These are phyloP conservation scores for Pseudonaja textilis DNA, from an alignment of 2,113 vertebrate species.

Conservation along the genomic window DNA sequence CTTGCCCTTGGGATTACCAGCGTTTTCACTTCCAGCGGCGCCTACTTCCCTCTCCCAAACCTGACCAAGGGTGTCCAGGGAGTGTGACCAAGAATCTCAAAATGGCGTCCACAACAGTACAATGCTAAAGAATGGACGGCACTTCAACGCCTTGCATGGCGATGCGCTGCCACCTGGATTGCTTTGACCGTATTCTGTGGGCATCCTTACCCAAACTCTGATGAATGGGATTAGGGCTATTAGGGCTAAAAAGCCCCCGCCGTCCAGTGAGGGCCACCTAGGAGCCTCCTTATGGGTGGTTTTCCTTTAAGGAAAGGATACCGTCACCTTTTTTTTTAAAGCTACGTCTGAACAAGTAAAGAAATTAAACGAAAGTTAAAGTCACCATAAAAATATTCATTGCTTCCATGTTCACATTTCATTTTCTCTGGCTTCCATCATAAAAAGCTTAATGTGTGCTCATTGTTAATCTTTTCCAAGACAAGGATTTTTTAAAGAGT, in stretches of 20 bases:
- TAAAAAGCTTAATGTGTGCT: conserved; percentile 3
- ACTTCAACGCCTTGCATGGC: neutral
- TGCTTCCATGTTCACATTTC: conserved; percentile 3
- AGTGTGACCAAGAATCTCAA: neutral
- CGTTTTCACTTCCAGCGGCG: neutral
- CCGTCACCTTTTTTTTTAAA: neutral
- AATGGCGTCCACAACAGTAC: neutral
- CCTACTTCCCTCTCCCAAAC: neutral
- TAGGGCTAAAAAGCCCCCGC: fast-evolving
- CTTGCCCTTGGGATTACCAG: neutral
- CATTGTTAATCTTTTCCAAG: conserved; percentile 22
- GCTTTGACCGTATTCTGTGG: neutral
- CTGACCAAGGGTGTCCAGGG: neutral
- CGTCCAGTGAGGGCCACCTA: fast-evolving
- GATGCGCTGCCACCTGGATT: neutral
- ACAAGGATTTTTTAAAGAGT: neutral
- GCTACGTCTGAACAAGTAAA: neutral
- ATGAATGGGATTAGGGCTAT: fast-evolving
- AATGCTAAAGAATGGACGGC: neutral
- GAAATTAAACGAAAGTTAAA: conserved; percentile 7
- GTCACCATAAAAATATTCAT: neutral
- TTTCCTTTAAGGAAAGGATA: fast-evolving
- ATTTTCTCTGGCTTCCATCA: neutral
- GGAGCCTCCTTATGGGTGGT: neutral
- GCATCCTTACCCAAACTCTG: neutral